Base-by-base conservation (phyloP, 2,888 invertebrate species). In the Punctoribates punctum region DNA sequence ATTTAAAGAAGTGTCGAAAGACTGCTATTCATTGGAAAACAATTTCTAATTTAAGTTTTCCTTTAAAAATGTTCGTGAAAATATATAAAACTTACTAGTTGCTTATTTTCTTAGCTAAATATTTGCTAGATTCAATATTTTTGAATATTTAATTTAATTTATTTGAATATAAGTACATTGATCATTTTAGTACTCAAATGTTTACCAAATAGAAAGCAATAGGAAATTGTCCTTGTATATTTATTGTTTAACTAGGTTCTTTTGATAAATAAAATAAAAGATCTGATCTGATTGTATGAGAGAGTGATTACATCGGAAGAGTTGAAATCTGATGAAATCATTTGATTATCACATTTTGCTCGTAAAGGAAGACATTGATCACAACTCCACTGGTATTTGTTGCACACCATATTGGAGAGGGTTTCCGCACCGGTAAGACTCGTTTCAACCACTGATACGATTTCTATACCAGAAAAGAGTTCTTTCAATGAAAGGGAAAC, bases 401-500 rank as follows among this genome's bases (percentile, higher is more conserved):
- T 67, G n/a, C 73, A 42, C 34, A 48, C 73, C 6, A 78, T 77
- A 27, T 78, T 67, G 0, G 48, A 29, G 57, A 78, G 57, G 51
- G 74, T 76, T 38, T 78, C 77, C n/a, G 78, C 77, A n/a, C 78
- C 80, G 75, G 78, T 77, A 0, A 80, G 65, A n/a, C 78, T 78
- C 11, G 79, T 79, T 73, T 80, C 80, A 42, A 73, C 48, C 8
- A 77, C 23, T 11, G 73, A 70, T 11, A 75, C 29, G 8, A 80
- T 73, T 38, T 77, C 70, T 46, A 80, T 78, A 57, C 75, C 73
- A 9, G 54, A 74, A 67, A 80, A 80, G 13, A 79, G 54, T 75
- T 77, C 67, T 77, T 79, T 51, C 8, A 80, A 38, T 27, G 75
- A 65, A 11, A 80, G 65, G 0, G 87, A 85, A 5, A 86, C 83